Conservation (phyloP, 2,113 vertebrate species). For the Crotalus horridus region DNA sequence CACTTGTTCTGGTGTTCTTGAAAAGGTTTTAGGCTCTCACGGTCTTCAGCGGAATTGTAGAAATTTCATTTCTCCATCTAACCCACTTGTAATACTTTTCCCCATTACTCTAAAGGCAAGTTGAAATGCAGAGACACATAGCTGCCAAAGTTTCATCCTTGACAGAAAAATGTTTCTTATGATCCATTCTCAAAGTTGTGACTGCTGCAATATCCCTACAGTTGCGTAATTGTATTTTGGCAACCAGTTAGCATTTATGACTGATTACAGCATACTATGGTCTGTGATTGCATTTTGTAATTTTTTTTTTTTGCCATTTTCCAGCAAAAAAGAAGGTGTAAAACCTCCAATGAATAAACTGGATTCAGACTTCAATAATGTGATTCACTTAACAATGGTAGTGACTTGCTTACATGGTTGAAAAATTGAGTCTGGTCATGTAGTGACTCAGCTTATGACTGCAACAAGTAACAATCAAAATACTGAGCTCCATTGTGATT, state of each 20-base stretch:
- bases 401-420: neutral
- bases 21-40: too few species aligned
- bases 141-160: too few species aligned
- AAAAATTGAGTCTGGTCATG: neutral
- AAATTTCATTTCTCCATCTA: too few species aligned
- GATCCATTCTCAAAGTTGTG: neutral
- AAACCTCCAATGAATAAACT: neutral
- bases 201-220: neutral
- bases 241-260: neutral
- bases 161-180: neutral
- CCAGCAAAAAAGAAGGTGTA: neutral
- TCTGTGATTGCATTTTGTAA: neutral
- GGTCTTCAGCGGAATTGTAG: too few species aligned
- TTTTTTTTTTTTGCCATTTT: neutral
- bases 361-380: neutral
- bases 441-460: neutral
- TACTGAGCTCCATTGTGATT: neutral
- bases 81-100: too few species aligned
- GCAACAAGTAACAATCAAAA: neutral
- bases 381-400: neutral
- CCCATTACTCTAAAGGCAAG: too few species aligned
- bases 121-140: too few species aligned
- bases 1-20: too few species aligned
- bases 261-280: neutral
- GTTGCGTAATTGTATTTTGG: neutral